A percentile compares a stretch with the other conserved stretches of the same genome.
Evolutionary conservation across 2,888 invertebrate species (phyloP).

Genomic region (Synergus umbraculus): DNA sequence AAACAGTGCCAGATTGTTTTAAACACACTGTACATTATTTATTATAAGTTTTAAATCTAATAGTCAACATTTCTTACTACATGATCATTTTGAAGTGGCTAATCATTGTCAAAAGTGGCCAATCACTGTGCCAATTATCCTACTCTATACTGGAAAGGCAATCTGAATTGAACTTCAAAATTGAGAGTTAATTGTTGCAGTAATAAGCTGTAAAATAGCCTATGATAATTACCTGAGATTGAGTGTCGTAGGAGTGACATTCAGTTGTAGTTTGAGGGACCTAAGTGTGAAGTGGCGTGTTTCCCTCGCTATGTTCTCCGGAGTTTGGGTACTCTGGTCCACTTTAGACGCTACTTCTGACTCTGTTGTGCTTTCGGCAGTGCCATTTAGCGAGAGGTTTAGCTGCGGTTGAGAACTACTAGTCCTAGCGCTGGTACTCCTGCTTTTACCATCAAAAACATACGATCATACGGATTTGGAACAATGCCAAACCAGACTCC

Average conservation of each 20-base stretch:
- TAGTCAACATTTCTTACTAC: no score
- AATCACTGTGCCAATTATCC: no score
- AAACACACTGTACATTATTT: no score
- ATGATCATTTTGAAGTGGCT: no score
- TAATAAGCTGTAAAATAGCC: constrained; percentile 22
- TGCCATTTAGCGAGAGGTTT: constrained; percentile 81
- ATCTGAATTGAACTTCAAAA: not conserved
- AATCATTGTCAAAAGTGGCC: no score
- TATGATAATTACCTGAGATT: constrained; percentile 79
- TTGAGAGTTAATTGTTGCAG: constrained; percentile 1
- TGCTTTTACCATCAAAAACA: constrained; percentile 44
- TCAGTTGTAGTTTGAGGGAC: constrained; percentile 81
- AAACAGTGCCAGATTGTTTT: no score
- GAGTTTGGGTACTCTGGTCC: constrained; percentile 86
- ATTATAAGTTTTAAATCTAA: no score
- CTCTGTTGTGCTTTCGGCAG: constrained; percentile 49
- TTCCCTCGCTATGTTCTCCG: constrained; percentile 84
- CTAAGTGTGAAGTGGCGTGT: constrained; percentile 82
- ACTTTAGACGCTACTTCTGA: constrained; percentile 71
- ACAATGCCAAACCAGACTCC: constrained; percentile 28
- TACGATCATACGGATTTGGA: constrained; percentile 37
- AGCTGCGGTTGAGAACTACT: constrained; percentile 81
- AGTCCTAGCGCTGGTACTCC: constrained; percentile 79
- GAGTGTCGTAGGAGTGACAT: constrained; percentile 81
- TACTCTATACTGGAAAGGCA: not conserved